Percentiles rank a stretch among this genome's conserved stretches.
Conservation (phyloP, 2,888 invertebrate species). For the Meandrusa payeni region DNA sequence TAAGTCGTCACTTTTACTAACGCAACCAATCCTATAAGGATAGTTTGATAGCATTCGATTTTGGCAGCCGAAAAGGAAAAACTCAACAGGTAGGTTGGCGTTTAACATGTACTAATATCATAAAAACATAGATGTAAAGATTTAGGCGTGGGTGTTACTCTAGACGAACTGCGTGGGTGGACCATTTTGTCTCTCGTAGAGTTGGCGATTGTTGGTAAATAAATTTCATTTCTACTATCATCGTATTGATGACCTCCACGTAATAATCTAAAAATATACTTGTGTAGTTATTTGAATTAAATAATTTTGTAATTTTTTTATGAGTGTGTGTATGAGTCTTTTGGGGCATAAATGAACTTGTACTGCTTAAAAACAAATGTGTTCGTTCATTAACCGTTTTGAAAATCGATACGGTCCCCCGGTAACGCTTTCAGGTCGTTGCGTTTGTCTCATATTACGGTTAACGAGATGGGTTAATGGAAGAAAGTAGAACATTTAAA, state of each 20-base stretch:
- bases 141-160: slow-evolving; percentile 62
- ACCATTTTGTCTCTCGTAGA: slow-evolving; percentile 56
- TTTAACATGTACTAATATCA: slow-evolving; percentile 40
- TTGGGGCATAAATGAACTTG: too few relatives aligned
- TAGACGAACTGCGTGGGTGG: slow-evolving; percentile 63
- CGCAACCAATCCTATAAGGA: slow-evolving; percentile 11
- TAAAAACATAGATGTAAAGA: slow-evolving; percentile 37
- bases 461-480: slow-evolving; percentile 5
- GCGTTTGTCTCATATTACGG: slow-evolving; percentile 47
- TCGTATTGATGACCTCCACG: too few relatives aligned
- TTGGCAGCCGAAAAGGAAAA: slow-evolving; percentile 36
- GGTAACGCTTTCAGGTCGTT: slow-evolving; percentile 47
- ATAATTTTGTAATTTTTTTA: background rate
- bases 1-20: slow-evolving; percentile 2
- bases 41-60: background rate
- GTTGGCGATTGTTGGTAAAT: slow-evolving; percentile 43
- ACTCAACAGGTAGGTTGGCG: slow-evolving; percentile 64
- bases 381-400: slow-evolving; percentile 21
- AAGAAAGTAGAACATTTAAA: too few relatives aligned
- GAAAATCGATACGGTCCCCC: slow-evolving; percentile 55
- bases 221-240: slow-evolving; percentile 31
- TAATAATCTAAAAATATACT: too few relatives aligned
- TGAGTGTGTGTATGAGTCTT: too few relatives aligned
- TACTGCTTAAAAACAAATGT: slow-evolving; percentile 1
- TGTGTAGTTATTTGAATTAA: background rate